Conservation (phyloP, 2,797 vertebrate species). For the Rhynchotus rufescens region DNA sequence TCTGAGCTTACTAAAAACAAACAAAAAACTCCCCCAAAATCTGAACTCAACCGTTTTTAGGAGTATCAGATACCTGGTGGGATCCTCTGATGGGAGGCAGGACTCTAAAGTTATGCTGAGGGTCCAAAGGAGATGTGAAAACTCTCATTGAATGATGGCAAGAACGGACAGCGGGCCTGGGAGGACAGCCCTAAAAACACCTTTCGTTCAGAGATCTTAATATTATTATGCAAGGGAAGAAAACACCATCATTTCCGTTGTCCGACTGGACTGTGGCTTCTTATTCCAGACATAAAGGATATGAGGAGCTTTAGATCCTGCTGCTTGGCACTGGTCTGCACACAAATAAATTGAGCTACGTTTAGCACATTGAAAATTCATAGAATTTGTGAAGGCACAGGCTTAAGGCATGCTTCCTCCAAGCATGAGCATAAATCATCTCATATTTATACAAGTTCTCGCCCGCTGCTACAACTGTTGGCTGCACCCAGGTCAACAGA, state of each 20-base stretch:
- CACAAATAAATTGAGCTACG: conserved; percentile 41
- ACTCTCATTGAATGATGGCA: background rate
- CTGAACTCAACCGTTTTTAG: background rate
- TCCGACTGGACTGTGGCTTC: conserved; percentile 12
- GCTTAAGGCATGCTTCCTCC: conserved; percentile 13
- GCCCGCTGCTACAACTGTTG: background rate
- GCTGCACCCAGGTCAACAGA: conserved; percentile 38
- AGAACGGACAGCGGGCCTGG: background rate
- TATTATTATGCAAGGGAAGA: background rate
- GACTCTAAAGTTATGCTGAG: background rate
- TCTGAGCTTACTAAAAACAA: background rate
- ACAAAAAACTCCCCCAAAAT: background rate
- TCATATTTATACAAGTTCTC: conserved; percentile 12
- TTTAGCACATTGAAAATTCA: conserved; percentile 59
- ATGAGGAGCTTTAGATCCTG: conserved; percentile 18
- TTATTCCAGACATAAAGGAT: conserved; percentile 23
- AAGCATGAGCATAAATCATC: background rate
- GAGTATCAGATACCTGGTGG: background rate
- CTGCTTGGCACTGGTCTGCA: background rate
- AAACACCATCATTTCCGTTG: background rate
- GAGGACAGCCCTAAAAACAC: background rate
- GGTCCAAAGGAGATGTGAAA: background rate
- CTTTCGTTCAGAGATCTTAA: background rate
- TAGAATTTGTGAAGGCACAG: conserved; percentile 20
- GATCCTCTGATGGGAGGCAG: background rate